These are phyloP conservation scores for Orgyia antiqua DNA, from an alignment of 2,888 invertebrate species.

Conservation along the genomic window DNA sequence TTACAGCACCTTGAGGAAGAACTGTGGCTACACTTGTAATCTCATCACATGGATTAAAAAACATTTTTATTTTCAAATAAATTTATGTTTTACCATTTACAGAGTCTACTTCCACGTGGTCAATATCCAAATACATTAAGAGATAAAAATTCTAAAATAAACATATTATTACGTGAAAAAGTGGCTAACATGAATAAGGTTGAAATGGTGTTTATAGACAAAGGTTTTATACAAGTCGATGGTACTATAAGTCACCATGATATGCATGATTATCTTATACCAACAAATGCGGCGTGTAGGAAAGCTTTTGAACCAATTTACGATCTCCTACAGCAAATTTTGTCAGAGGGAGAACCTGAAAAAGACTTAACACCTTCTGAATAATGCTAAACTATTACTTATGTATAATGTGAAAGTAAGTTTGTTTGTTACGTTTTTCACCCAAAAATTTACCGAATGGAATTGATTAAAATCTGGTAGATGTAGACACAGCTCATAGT, in stretches of 20 bases:
- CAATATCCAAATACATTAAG: constrained; percentile 89
- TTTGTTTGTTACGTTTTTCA: no score
- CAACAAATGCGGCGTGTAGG: constrained; percentile 90
- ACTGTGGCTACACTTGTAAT: no score
- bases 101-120: constrained; percentile 93
- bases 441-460: no score
- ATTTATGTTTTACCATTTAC: constrained; percentile 36
- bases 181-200: constrained; percentile 81
- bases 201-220: constrained; percentile 88
- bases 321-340: constrained; percentile 86
- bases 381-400: constrained; percentile 49
- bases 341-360: constrained; percentile 86
- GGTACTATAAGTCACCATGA: constrained; percentile 92
- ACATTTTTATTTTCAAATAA: no score
- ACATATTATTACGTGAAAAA: constrained; percentile 83
- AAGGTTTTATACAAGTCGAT: constrained; percentile 86
- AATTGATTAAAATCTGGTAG: no score
- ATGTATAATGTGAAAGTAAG: constrained; percentile 21
- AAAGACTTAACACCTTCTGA: constrained; percentile 86
- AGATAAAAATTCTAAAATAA: constrained; percentile 86
- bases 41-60: no score
- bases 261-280: constrained; percentile 94
- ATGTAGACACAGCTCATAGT: no score
- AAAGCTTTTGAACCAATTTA: constrained; percentile 92
- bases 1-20: no score